Base-by-base conservation (phyloP, 2,888 invertebrate genomes). In the Synanthedon myopaeformis region DNA sequence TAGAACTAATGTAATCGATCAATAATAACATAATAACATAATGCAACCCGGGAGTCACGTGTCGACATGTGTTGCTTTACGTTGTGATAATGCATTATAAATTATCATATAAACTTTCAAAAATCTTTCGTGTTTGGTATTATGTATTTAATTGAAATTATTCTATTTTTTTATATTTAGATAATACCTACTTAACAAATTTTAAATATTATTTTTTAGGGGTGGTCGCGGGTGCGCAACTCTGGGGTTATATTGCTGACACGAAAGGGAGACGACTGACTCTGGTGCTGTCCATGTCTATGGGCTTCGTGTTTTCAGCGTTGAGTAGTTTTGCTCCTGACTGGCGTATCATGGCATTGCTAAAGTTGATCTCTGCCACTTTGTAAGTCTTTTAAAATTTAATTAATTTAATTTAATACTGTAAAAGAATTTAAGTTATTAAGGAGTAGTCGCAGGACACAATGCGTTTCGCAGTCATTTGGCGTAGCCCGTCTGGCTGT, bases 211-310 rank as follows among this genome's bases (percentile, higher is more conserved):
- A 51, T 3, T 17, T 54, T 51, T 0, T 61, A 86, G 88, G 88
- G 4, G 84, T 87, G 51, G 83, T 87, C 2, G 65, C 79, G 0
- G 86, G 85, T 1, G 85, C 87, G 2, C 85, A 86, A 55, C 61
- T 85, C 10, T 88, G 88, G 88, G 88, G 87, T 52, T 87, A 86
- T 62, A 73, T 87, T 28, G 77, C 86, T 0, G 88, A 88, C 59
- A 86, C 85, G 1, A 77, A 74, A 50, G 88, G 87, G 0, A 67
- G 88, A 0, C 61, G 79, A 13, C 66, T 82, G 23, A 83, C 86
- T 0, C 69, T 88, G 4, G 69, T 82, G 35, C 66, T 86, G 45
- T 87, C 87, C 14, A 87, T 87, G 87, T 72, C 81, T 0, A 63
- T 83, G 0, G 86, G 87, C 19, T 85, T 84, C 65, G 63, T 84